Percentiles rank a stretch among this genome's conserved stretches.
Evolutionary conservation across 1,140 invertebrate genomes (phyloP).

Genomic region (Diachasma alloeum): DNA sequence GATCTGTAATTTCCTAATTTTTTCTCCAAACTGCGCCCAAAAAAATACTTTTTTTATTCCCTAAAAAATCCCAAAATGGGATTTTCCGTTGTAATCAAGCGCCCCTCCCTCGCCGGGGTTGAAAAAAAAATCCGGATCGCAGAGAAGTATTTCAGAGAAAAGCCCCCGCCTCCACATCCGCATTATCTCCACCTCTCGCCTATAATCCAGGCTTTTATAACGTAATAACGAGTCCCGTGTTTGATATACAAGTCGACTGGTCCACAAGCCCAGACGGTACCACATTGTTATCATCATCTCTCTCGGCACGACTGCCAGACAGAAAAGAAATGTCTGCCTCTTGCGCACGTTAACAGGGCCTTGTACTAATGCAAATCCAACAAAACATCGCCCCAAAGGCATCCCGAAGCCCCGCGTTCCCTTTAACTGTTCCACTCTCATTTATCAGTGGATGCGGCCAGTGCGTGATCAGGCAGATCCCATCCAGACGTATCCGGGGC

Average conservation of each 20-base stretch:
- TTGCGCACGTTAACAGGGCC: background rate
- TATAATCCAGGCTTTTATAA: background rate
- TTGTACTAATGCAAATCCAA: conserved; percentile 21
- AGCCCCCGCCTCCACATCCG: background rate
- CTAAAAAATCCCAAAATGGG: no score
- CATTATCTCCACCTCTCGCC: background rate
- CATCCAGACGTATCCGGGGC: background rate
- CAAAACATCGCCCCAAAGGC: conserved; percentile 9
- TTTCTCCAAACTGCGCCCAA: no score
- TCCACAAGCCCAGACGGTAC: background rate
- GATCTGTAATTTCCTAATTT: no score
- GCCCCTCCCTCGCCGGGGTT: background rate
- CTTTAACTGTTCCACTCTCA: background rate
- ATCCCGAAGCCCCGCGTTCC: background rate
- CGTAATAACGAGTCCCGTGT: background rate
- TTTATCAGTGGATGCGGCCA: background rate
- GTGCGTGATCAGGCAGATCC: conserved; percentile 11
- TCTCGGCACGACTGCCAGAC: background rate
- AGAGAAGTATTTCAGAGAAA: conserved; percentile 13
- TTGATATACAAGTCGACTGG: conserved; percentile 12
- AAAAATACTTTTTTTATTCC: no score
- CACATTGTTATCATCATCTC: background rate
- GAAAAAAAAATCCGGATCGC: conserved; percentile 20
- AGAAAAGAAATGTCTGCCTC: background rate
- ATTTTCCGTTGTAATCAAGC: no score